phyloP scores from a whole-genome alignment of 2,888 invertebrate species.

The Alentia gelatinosa region DNA sequence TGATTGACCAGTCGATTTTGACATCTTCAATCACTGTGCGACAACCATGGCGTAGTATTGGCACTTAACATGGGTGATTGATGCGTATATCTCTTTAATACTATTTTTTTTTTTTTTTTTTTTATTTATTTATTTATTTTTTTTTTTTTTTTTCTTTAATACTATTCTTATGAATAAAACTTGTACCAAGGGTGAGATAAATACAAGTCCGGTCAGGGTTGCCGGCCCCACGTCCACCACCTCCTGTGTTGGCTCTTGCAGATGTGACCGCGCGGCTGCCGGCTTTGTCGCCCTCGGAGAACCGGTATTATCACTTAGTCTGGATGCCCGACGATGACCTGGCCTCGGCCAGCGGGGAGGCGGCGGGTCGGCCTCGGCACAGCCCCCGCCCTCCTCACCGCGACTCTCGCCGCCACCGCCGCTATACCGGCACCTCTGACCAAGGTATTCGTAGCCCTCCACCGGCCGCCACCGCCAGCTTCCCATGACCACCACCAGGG shows the following conservation, averaged over 20 bases:
- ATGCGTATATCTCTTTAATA: too few species aligned
- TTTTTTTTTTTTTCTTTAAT: too few species aligned
- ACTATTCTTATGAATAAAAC: too few species aligned
- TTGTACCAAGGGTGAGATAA: not conserved
- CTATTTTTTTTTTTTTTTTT: too few species aligned
- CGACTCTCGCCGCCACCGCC: not conserved
- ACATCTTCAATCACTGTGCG: too few species aligned
- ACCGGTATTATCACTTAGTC: slow-evolving; percentile 49
- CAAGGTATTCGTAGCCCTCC: slow-evolving; percentile 4
- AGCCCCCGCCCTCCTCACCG: not conserved
- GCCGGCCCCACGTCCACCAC: not conserved
- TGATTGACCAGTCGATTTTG: too few species aligned
- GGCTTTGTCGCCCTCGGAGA: slow-evolving; percentile 10
- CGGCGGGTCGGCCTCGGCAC: not conserved
- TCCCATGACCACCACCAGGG: slow-evolving; percentile 21
- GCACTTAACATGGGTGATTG: too few species aligned
- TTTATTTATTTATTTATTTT: too few species aligned
- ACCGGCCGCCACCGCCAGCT: not conserved
- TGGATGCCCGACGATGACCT: slow-evolving; percentile 52
- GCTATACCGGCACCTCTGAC: not conserved
- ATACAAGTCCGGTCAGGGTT: too few species aligned
- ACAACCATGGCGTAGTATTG: too few species aligned
- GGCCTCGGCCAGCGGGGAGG: slow-evolving; percentile 24
- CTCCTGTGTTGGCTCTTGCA: slow-evolving; percentile 47
- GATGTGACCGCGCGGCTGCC: slow-evolving; percentile 15